Evolutionary conservation across 2,113 vertebrate genomes (phyloP), one percentile per base, ranked within the genome.

Genomic region (Phodopus roborovskii): DNA sequence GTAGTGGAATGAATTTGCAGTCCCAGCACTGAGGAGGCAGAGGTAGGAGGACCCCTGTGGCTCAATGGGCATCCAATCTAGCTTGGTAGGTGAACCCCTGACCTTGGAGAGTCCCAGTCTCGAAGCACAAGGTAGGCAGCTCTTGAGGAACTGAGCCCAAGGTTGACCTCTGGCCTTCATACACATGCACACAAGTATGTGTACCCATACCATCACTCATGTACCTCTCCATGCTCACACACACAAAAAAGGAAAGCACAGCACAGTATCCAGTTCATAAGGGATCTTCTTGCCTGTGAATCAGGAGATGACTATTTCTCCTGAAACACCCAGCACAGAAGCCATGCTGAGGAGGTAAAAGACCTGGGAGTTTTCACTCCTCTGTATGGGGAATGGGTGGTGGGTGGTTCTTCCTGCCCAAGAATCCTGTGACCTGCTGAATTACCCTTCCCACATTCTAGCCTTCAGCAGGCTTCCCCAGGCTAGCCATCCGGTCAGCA

Each of bases 371-470:
- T 71, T 16, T 71, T 36, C 22, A 22, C 28, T 58, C 15, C 3
- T 70, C 53, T 60, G 26, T 60, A 30, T 16, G 68, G n/a, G 71
- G n/a, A 3, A 1, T 24, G 42, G 71, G 17, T 19, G 16, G 24
- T 22, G 68, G 26, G 36, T 53, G 48, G 42, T 78, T 91, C 73
- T 79, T 22, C 75, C 33, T 71, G 68, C 36, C 16, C 75, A 94
- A 91, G 42, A 68, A 64, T 50, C 68, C 77, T 73, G 33, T 83
- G 73, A 95, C 94, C 92, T 97, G 90, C 94, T 94, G 96, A 97
- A 74, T 97, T 97, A 97, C 85, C 39, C 66, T 96, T 45, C 56
- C 90, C 92, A 92, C 92, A 97, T 96, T 94, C 97, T 96, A 92
- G 82, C 77, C 3, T 42, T 42, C 86, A 17, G 60, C 62, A 56